These are phyloP conservation scores for Ophthalmotilapia sp. DNA, from an alignment of 2,113 vertebrate species.

Conservation along the genomic window DNA sequence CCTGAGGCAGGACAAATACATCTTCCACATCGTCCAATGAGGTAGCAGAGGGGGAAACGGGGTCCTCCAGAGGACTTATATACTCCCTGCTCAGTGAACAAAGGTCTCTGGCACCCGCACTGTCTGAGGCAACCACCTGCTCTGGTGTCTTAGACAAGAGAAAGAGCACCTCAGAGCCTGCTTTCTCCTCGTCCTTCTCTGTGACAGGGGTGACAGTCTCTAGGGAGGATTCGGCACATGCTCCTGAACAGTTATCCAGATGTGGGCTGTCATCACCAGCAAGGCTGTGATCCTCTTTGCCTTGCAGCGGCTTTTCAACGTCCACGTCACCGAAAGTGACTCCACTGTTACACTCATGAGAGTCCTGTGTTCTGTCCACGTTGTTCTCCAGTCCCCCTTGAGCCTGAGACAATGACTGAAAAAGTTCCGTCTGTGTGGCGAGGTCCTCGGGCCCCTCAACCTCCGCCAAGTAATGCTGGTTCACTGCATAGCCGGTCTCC, in stretches of 20 bases:
- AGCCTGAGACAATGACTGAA: constrained; percentile 38
- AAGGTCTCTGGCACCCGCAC: background rate
- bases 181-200: background rate
- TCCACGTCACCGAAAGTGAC: background rate
- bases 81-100: constrained; percentile 54
- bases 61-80: constrained; percentile 64
- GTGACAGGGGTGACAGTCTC: background rate
- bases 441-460: constrained; percentile 44
- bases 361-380: constrained; percentile 2
- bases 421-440: constrained; percentile 32
- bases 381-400: constrained; percentile 28
- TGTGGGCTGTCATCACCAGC: background rate
- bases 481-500: constrained; percentile 31
- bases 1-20: constrained; percentile 60
- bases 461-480: constrained; percentile 54
- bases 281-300: background rate
- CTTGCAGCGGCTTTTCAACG: background rate
- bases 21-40: constrained; percentile 55
- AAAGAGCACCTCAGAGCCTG: constrained; percentile 39
- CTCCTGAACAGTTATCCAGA: constrained; percentile 45
- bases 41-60: constrained; percentile 57
- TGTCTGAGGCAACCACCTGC: background rate
- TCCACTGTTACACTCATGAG: constrained; percentile 36
- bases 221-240: constrained; percentile 7
- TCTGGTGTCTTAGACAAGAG: constrained; percentile 49